Percentiles rank a stretch among this genome's conserved stretches.
Evolutionary conservation across 1,140 invertebrate genomes (phyloP).

Genomic region (Halictus rubicundus): DNA sequence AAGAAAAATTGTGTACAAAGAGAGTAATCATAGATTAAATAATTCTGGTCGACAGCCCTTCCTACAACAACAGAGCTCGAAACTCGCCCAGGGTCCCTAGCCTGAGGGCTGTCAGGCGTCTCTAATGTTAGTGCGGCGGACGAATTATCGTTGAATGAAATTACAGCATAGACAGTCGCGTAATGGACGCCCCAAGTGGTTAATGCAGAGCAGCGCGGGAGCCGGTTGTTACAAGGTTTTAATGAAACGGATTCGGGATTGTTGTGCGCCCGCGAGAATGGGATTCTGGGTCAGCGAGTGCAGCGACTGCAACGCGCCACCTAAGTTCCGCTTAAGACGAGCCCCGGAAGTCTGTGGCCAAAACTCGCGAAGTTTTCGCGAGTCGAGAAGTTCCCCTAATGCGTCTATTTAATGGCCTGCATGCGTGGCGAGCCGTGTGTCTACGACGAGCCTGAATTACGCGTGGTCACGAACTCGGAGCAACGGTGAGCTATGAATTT

Average conservation of each 20-base stretch:
- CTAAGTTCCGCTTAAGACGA: constrained; percentile 13
- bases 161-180: constrained; percentile 16
- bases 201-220: background rate
- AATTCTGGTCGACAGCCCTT: no score
- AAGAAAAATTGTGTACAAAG: no score
- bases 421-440: background rate
- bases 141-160: constrained; percentile 6
- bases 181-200: background rate
- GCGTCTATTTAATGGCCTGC: constrained; percentile 22
- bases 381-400: background rate
- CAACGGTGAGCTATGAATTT: no score
- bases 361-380: background rate
- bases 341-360: background rate
- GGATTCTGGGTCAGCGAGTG: constrained; percentile 2
- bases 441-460: background rate
- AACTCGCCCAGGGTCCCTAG: no score
- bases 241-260: constrained; percentile 21
- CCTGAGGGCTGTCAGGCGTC: no score
- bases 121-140: background rate
- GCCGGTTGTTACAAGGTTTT: background rate
- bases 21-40: no score
- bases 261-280: constrained; percentile 6
- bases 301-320: background rate
- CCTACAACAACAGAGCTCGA: no score
- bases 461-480: no score